These are phyloP conservation scores for Dryobotodes eremita DNA, from an alignment of 2,888 invertebrate genomes.

Conservation along the genomic window DNA sequence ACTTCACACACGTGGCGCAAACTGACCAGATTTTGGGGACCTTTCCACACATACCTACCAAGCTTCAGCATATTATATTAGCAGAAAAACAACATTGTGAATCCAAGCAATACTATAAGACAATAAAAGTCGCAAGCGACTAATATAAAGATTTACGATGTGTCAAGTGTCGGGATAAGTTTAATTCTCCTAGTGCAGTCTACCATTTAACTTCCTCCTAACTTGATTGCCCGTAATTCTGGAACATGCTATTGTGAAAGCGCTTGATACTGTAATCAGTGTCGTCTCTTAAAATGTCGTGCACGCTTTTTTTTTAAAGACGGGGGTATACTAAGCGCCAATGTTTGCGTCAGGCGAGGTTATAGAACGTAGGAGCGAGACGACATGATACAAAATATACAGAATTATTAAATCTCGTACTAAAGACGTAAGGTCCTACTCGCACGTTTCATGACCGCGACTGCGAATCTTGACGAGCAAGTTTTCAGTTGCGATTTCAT, in stretches of 20 bases:
- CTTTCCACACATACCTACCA: neutral
- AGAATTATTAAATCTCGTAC: neutral
- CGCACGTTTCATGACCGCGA: neutral
- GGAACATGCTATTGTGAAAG: slow-evolving; percentile 34
- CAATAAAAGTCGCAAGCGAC: slow-evolving; percentile 29
- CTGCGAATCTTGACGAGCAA: neutral
- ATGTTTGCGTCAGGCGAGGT: neutral
- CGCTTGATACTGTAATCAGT: slow-evolving; percentile 22
- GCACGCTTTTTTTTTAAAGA: neutral
- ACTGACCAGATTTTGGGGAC: neutral
- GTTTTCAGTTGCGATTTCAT: neutral
- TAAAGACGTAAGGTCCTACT: neutral
- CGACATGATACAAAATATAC: no score
- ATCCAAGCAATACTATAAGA: neutral
- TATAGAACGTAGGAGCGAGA: neutral
- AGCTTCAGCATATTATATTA: neutral
- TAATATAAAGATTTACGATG: slow-evolving; percentile 59
- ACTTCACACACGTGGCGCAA: no score
- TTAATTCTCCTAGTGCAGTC: slow-evolving; percentile 65
- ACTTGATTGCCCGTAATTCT: slow-evolving; percentile 63
- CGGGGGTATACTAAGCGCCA: neutral
- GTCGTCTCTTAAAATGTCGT: neutral
- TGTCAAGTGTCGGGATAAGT: slow-evolving; percentile 61
- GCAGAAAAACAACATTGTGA: neutral
- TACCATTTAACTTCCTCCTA: slow-evolving; percentile 65